phyloP scores from a whole-genome alignment of 2,888 invertebrate species.

The Teleogryllus oceanicus region DNA sequence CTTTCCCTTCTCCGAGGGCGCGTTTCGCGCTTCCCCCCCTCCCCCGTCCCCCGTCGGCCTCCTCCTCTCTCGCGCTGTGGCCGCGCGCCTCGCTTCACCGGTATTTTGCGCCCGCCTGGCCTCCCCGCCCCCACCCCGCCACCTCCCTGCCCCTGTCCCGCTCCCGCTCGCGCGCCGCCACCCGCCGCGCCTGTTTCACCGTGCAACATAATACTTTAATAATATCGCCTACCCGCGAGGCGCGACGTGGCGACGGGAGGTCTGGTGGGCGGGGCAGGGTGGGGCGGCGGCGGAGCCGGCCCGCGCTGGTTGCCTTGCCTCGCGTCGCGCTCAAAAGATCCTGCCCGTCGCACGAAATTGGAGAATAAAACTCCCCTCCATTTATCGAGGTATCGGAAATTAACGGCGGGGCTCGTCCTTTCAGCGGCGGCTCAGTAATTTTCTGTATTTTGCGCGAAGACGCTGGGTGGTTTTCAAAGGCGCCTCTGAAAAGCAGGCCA shows the following conservation, averaged over 20 bases:
- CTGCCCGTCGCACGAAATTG: background rate
- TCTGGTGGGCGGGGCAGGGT: too few relatives aligned
- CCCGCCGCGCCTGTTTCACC: constrained; percentile 12
- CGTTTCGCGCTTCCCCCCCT: too few relatives aligned
- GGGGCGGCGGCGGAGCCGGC: too few relatives aligned
- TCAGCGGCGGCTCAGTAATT: background rate
- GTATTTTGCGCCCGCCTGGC: background rate
- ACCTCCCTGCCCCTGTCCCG: background rate
- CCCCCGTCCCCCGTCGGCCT: background rate
- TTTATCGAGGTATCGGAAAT: constrained; percentile 18
- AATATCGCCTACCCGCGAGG: background rate
- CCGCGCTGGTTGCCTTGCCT: background rate
- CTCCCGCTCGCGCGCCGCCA: too few relatives aligned
- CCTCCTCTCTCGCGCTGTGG: background rate
- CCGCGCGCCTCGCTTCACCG: background rate
- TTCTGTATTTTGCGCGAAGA: background rate
- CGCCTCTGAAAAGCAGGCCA: background rate
- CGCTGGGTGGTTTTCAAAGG: background rate
- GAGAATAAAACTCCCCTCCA: constrained; percentile 18
- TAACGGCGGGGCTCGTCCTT: constrained; percentile 9
- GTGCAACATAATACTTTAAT: constrained; percentile 24
- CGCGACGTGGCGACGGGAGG: background rate
- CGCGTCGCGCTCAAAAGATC: background rate
- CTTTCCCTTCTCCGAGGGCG: too few relatives aligned
- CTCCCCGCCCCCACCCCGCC: too few relatives aligned